These are phyloP conservation scores for Drosophila atripex DNA, from an alignment of 2,888 invertebrate species.

Conservation along the genomic window DNA sequence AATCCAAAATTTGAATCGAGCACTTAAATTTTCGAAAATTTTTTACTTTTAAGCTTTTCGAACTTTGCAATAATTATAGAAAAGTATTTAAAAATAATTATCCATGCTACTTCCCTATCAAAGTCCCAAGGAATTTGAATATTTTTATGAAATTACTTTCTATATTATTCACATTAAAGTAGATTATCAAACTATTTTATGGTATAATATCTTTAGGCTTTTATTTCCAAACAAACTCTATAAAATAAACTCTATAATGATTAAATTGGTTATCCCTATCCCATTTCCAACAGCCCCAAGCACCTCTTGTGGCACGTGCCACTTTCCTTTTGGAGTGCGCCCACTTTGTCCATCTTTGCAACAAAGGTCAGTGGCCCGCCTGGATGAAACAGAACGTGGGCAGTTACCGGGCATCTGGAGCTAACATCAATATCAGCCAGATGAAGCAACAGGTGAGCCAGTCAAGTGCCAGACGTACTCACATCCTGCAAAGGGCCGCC, in stretches of 20 bases:
- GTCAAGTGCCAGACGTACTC: constrained; percentile 87
- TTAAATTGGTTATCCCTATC: no score
- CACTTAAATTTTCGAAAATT: no score
- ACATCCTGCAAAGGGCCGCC: constrained; percentile 93
- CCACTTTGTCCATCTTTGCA: constrained; percentile 98
- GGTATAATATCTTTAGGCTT: neutral
- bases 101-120: neutral
- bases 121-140: neutral
- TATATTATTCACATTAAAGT: neutral
- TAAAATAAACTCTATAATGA: neutral
- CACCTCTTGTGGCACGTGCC: constrained; percentile 96
- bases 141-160: neutral
- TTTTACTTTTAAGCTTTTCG: no score
- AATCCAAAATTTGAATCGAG: no score
- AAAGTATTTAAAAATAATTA: neutral
- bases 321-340: constrained; percentile 97
- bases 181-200: neutral
- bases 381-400: constrained; percentile 96
- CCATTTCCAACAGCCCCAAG: constrained; percentile 89
- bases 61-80: neutral
- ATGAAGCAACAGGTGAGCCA: constrained; percentile 85
- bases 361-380: constrained; percentile 98
- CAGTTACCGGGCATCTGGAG: constrained; percentile 88
- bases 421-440: constrained; percentile 84
- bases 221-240: neutral